Percentiles rank a stretch among this genome's conserved stretches.
These are phyloP conservation scores for Gymnoscelis rufifasciata DNA, from an alignment of 2,888 invertebrate species.

Conservation along the genomic window DNA sequence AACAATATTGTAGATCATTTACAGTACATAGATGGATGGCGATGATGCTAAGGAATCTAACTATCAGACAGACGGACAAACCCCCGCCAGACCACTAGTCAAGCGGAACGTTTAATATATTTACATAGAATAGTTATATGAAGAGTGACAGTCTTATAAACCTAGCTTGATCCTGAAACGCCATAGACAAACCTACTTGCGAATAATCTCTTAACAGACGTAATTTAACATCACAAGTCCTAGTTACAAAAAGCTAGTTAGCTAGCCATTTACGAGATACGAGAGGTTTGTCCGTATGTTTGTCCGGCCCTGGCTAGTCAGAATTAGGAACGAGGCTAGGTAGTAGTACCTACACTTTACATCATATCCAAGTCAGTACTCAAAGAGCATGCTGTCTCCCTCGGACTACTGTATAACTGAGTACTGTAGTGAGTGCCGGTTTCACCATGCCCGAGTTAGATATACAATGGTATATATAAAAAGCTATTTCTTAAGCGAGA, in stretches of 20 bases:
- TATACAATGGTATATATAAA: too few relatives aligned
- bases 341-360: too few relatives aligned
- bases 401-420: too few relatives aligned
- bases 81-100: constrained; percentile 9
- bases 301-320: background rate
- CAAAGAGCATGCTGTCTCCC: too few relatives aligned
- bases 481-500: too few relatives aligned
- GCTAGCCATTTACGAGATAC: constrained; percentile 10
- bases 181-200: too few relatives aligned
- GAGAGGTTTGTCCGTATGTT: constrained; percentile 18
- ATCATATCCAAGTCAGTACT: too few relatives aligned
- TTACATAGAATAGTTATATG: constrained; percentile 9
- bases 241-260: constrained; percentile 15
- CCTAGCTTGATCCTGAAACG: too few relatives aligned
- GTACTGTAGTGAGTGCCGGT: too few relatives aligned
- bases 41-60: constrained; percentile 16
- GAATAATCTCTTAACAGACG: background rate
- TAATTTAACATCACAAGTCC: background rate
- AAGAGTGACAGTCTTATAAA: background rate
- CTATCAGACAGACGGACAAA: constrained; percentile 15
- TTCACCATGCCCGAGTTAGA: too few relatives aligned
- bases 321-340: background rate
- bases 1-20: constrained; percentile 73
- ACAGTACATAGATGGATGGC: constrained; percentile 41
- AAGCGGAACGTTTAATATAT: constrained; percentile 16